phyloP scores from a whole-genome alignment of 1,140 invertebrate species.

The Leptopilina boulardi region DNA sequence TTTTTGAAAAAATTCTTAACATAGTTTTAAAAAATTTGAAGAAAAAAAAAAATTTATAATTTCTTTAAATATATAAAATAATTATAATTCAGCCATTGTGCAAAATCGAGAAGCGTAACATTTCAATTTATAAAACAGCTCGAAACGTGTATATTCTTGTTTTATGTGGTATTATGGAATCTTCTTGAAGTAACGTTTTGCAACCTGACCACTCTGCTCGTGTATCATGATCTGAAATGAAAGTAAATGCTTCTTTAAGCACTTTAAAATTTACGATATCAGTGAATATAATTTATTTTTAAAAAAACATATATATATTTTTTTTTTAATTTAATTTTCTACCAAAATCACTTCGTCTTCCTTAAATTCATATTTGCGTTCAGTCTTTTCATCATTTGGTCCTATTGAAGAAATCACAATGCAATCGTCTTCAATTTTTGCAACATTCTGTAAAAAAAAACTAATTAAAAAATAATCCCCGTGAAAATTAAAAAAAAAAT shows the following conservation, averaged over 20 bases:
- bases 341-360: slow-evolving; percentile 78
- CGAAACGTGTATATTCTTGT: not conserved
- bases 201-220: slow-evolving; percentile 62
- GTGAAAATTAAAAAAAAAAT: not conserved
- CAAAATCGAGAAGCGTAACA: not conserved
- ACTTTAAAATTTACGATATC: not conserved
- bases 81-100: not conserved
- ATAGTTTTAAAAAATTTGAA: not conserved
- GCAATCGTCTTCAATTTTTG: slow-evolving; percentile 73
- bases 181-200: slow-evolving; percentile 64
- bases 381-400: slow-evolving; percentile 74
- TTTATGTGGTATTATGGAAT: slow-evolving; percentile 11
- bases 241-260: slow-evolving; percentile 29
- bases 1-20: not conserved
- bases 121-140: not conserved
- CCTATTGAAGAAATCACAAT: slow-evolving; percentile 75
- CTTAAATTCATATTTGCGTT: slow-evolving; percentile 77
- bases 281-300: not conserved
- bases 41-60: too few relatives aligned
- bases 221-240: slow-evolving; percentile 67
- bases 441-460: slow-evolving; percentile 74
- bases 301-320: not conserved
- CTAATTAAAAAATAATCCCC: not conserved
- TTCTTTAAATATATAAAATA: not conserved
- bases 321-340: slow-evolving; percentile 42